A percentile compares a stretch with the other conserved stretches of the same genome.
Evolutionary conservation across 2,797 vertebrate species (phyloP).

Genomic region (Pseudochirops corinnae): DNA sequence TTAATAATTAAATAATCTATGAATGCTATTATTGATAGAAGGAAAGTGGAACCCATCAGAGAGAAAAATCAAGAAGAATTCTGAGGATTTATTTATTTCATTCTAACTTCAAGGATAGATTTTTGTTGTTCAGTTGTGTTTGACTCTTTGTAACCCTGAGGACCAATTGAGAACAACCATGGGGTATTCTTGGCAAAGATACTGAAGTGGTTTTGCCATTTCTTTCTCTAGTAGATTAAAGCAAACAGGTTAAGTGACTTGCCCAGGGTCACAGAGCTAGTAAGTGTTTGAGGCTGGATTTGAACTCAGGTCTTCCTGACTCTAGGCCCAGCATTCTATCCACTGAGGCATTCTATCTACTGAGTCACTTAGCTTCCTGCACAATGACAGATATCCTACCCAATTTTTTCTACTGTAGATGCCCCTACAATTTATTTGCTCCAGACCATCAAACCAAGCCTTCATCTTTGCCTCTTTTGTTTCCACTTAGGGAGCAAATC

Average conservation of each 20-base stretch:
- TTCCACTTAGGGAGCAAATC: conserved; percentile 32
- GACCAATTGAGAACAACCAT: background rate
- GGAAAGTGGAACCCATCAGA: background rate
- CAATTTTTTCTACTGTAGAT: background rate
- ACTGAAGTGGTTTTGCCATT: background rate
- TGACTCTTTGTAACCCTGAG: background rate
- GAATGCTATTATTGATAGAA: background rate
- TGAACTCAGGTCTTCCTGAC: conserved; percentile 28
- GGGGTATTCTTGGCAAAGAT: background rate
- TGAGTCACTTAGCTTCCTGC: background rate
- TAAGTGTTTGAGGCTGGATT: background rate
- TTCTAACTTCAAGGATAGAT: background rate
- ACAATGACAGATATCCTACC: background rate
- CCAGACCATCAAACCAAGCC: conserved; percentile 6
- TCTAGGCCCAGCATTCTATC: background rate
- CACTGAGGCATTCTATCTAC: background rate
- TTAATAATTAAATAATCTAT: too few species aligned
- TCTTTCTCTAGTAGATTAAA: background rate
- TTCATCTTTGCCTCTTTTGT: background rate
- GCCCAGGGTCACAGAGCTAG: background rate
- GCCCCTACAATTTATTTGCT: background rate
- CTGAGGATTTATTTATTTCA: background rate
- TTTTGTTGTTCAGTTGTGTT: background rate
- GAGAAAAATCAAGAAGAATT: background rate
- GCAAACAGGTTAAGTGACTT: conserved; percentile 23